Base-by-base conservation (phyloP, 2,113 vertebrate species). In the Passerina amoena region DNA sequence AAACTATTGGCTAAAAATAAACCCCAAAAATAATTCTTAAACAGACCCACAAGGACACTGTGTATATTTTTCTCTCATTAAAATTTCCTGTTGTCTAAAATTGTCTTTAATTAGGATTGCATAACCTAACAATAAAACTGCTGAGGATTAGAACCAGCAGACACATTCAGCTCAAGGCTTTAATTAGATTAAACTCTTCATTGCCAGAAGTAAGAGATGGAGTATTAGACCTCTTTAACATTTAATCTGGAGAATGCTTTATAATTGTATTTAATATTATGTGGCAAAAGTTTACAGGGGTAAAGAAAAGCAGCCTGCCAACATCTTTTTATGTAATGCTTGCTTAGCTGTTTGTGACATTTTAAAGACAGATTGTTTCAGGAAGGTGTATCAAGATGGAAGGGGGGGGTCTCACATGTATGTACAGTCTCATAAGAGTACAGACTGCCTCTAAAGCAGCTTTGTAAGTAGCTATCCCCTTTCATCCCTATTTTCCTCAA, bases 51-150 rank as follows among this genome's bases (percentile, higher is more conserved):
- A 88, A 96, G 79, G 56, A 91, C 61, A 65, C 40, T 89, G 24
- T 90, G 56, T 83, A 33, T 82, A 71, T 82, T 92, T 97, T 94
- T 91, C 88, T 89, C 81, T 92, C 57, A 54, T 94, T 91, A 90
- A 91, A 86, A 83, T 92, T 90, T 95, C 40, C 73, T 83, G 70
- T 93, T 94, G 92, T 95, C 88, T 88, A 87, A 90, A 96, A 94
- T 97, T 95, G 87, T 97, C 96, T 97, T 95, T 97, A 97, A 96
- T 96, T 96, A 95, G 87, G 56, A 69, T 97, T 97, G 94, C 76
- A 75, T 97, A 97, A 96, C 63, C 70, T 93, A 90, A 92, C 92
- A 94, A 90, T 94, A 88, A 94, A 96, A 95, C 83, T 97, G 85
- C 94, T 95, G 82, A 93, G 91, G 91, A 94, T 94, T 95, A 97